Percentiles rank a stretch among this genome's conserved stretches.
Evolutionary conservation across 2,797 vertebrate genomes (phyloP).

Genomic region (Syngnathus rostellatus): DNA sequence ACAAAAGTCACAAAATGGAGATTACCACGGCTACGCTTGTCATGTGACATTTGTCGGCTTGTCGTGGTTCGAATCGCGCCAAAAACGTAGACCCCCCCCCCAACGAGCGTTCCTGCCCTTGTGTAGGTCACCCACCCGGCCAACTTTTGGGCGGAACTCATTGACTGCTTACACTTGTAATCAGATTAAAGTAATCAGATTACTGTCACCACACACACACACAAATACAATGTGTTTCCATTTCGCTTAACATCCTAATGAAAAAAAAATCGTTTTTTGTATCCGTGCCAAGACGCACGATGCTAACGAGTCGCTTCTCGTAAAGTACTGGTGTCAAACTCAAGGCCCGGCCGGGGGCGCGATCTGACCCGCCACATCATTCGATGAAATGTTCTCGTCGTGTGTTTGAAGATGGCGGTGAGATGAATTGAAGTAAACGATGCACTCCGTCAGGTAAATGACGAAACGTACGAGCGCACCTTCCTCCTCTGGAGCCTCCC

Average conservation of each 20-base stretch:
- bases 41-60: not conserved
- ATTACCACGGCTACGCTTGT: too few species aligned
- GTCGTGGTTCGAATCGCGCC: not conserved
- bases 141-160: slow-evolving; percentile 10
- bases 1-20: not conserved
- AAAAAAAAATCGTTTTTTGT: not conserved
- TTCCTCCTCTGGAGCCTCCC: slow-evolving; percentile 36
- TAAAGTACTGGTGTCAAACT: too few species aligned
- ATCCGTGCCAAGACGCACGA: too few species aligned
- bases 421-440: slow-evolving; percentile 9
- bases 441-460: slow-evolving; percentile 7
- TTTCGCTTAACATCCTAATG: not conserved
- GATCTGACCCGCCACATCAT: too few species aligned
- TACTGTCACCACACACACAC: slow-evolving; percentile 21
- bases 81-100: not conserved
- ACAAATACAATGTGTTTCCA: not conserved
- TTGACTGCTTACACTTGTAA: slow-evolving; percentile 12
- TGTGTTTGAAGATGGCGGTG: not conserved
- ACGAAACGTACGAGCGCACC: slow-evolving; percentile 15
- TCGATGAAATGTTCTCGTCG: not conserved
- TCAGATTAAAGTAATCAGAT: slow-evolving; percentile 48
- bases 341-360: too few species aligned
- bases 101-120: not conserved
- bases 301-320: too few species aligned
- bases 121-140: slow-evolving; percentile 3